These are phyloP conservation scores for Actinopyga echinites DNA, from an alignment of 53 echinoderm and acorn worm genomes.

Conservation along the genomic window DNA sequence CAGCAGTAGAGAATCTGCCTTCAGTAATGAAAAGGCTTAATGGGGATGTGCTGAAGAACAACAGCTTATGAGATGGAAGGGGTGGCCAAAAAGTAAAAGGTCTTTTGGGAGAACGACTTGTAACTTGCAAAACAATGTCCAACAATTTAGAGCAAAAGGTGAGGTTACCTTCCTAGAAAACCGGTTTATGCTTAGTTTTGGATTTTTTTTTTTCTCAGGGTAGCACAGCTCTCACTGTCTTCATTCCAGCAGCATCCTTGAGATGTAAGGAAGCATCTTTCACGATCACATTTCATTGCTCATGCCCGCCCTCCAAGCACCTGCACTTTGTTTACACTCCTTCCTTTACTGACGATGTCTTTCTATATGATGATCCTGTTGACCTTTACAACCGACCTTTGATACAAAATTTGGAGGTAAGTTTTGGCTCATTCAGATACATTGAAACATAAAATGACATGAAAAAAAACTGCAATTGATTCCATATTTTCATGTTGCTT, in stretches of 20 bases:
- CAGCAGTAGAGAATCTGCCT: too few species aligned
- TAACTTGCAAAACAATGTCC: too few species aligned
- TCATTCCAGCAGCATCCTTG: conserved; percentile 79
- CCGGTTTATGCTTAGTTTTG: too few species aligned
- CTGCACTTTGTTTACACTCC: conserved; percentile 80
- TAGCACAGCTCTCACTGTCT: conserved; percentile 59
- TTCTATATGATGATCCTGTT: conserved; percentile 64
- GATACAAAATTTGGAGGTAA: conserved; percentile 67
- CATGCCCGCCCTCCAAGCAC: conserved; percentile 86
- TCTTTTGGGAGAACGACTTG: too few species aligned
- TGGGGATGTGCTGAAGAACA: too few species aligned
- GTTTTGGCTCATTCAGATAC: not conserved
- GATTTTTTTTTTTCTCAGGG: conserved; percentile 55
- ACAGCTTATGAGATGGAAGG: too few species aligned
- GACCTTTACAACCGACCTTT: conserved; percentile 69
- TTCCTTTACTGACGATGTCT: conserved; percentile 57
- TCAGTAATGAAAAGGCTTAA: too few species aligned
- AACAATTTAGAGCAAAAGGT: too few species aligned
- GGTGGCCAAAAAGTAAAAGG: too few species aligned
- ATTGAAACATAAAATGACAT: not conserved
- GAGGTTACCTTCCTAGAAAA: too few species aligned
- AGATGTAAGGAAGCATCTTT: conserved; percentile 66
- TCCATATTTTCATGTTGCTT: not conserved
- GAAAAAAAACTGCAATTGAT: not conserved
- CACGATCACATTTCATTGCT: conserved; percentile 70